Conservation (phyloP, 1,140 invertebrate genomes). For the Phocides pigmalion region DNA sequence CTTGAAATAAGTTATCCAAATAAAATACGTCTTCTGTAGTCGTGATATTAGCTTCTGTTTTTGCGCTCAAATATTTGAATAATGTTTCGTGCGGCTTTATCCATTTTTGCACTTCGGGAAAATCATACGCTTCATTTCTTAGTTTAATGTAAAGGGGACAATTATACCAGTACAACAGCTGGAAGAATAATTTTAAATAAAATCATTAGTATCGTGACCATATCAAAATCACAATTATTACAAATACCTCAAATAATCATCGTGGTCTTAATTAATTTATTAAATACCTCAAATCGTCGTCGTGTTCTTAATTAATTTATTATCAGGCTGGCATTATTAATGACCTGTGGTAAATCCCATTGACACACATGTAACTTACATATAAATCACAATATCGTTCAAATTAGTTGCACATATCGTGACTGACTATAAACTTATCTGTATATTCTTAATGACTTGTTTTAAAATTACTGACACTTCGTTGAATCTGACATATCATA, state of each 20-base stretch:
- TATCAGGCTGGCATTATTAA: too few species aligned
- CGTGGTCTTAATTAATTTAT: too few species aligned
- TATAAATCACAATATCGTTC: too few species aligned
- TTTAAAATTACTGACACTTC: too few species aligned
- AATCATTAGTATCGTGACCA: neutral
- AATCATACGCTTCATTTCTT: slow-evolving; percentile 67
- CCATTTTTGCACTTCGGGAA: slow-evolving; percentile 58
- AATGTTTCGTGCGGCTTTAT: slow-evolving; percentile 63
- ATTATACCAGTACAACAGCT: slow-evolving; percentile 82
- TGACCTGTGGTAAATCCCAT: too few species aligned
- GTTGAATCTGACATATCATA: too few species aligned
- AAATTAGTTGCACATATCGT: too few species aligned
- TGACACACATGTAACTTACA: too few species aligned
- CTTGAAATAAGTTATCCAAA: slow-evolving; percentile 82
- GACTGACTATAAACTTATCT: too few species aligned
- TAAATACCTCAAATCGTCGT: too few species aligned
- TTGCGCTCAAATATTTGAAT: slow-evolving; percentile 62
- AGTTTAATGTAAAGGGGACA: slow-evolving; percentile 82
- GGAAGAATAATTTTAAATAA: slow-evolving; percentile 31
- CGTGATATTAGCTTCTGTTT: slow-evolving; percentile 73
- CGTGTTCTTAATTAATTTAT: too few species aligned
- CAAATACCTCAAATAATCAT: neutral
- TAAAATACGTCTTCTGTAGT: slow-evolving; percentile 79
- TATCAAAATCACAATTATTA: neutral
- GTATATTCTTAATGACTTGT: too few species aligned